Base-by-base conservation (phyloP, 2,888 invertebrate genomes). In the Tanypteryx hageni region DNA sequence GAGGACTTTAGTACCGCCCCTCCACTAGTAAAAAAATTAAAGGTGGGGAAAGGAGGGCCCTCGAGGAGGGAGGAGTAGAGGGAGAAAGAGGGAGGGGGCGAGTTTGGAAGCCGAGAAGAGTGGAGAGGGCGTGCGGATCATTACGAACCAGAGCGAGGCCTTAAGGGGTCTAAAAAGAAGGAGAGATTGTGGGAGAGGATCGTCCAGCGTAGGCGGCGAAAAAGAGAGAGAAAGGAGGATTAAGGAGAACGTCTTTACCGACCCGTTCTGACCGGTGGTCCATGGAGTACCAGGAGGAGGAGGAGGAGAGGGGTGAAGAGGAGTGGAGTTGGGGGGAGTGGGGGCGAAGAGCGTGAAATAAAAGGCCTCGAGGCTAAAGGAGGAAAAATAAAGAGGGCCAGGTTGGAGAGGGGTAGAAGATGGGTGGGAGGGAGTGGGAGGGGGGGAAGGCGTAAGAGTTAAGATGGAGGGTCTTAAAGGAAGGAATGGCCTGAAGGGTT, bases 241-340 rank as follows among this genome's bases (percentile, higher is more conserved):
- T 59, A 44, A 10, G 61, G 86, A 59, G 22, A 9, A 68, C 68
- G 68, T 68, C 68, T 68, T 68, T 68, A 68, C n/a, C 68, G 68
- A 76, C 76, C 76, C 76, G 76, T 76, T 27, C 27, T 76, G 76
- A 76, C 76, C 76, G 27, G 22, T 76, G 76, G 76, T 76, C 76
- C 76, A 76, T 76, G 16, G 22, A 64, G n/a, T 5, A 27, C 64
- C 1, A 3, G 14, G n/a, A 9, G 0, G 57, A 57, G 83, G 83
- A 57, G 0, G 83, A 44, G 83, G 31, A 0, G 10, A 44, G 83
- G 2, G 83, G 83, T 3, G 14, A 56, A 57, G 10, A 44, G 44
- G 44, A 44, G 44, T 31, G 83, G 44, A 44, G 44, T 31, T 11
- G 57, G 56, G 0, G 18, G 31, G 11, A 14, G 16, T 0, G 10